phyloP scores from a whole-genome alignment of 2,888 invertebrate species.

The Calliopum simillimum region DNA sequence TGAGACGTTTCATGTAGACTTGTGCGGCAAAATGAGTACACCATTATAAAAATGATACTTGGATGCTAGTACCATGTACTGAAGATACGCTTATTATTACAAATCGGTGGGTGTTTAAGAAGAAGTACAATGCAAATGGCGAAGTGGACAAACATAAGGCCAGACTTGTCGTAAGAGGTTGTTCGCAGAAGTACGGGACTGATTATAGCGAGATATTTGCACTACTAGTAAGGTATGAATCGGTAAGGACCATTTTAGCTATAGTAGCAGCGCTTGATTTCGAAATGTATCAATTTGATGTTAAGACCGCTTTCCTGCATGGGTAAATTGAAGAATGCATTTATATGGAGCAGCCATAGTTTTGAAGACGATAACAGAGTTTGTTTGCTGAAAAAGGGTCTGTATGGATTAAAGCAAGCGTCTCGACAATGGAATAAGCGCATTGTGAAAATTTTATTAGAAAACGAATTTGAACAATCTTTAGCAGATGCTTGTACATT shows the following conservation, averaged over 20 bases:
- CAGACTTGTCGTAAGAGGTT: constrained; percentile 39
- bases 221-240: constrained; percentile 44
- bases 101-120: constrained; percentile 42
- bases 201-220: constrained; percentile 47
- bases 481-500: constrained; percentile 41
- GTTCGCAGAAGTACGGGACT: constrained; percentile 42
- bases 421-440: neutral
- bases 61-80: constrained; percentile 26
- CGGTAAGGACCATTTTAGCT: constrained; percentile 40
- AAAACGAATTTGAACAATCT: constrained; percentile 15
- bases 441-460: neutral
- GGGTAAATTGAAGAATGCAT: constrained; percentile 23
- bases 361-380: neutral
- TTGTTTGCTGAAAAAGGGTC: neutral
- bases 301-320: constrained; percentile 46
- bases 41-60: constrained; percentile 23
- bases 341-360: neutral
- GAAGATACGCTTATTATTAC: constrained; percentile 26
- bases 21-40: constrained; percentile 35
- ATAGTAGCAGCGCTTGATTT: constrained; percentile 40
- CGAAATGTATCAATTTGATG: constrained; percentile 44
- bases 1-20: constrained; percentile 39
- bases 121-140: constrained; percentile 38
- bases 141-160: constrained; percentile 37
- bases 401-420: too few relatives aligned